Base-by-base conservation (phyloP, 2,888 invertebrate genomes). In the Leptinotarsa juncta region DNA sequence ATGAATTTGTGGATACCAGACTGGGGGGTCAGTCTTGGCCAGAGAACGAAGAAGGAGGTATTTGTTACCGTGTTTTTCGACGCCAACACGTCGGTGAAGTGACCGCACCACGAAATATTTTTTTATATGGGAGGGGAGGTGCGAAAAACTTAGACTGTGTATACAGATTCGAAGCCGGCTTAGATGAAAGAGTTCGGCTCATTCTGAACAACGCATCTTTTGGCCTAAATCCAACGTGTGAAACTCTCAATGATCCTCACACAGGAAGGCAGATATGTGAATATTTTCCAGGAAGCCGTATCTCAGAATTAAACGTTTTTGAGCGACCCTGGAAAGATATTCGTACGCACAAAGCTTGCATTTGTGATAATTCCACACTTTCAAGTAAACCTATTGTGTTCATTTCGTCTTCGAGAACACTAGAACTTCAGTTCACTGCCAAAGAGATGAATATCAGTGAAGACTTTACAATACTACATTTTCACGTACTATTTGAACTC, bases 61-160 rank as follows among this genome's bases (percentile, higher is more conserved):
- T 90, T 0, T 93, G 93, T 84, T 90, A 91, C 67, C 87, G 93
- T 65, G 86, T 93, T n/a, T 93, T 92, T 87, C 90, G 90, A 50
- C 92, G 92, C 81, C 89, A 90, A 18, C 91, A 91, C 76, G 89
- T 90, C 42, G 93, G 93, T 18, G 91, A 92, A 78, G 88, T 94
- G 48, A 90, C 90, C 70, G 92, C 93, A 2, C 93, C 93, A 0
- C 86, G 92, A 18, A 96, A 96, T 86, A 93, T 95, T 3, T 93
- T 96, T 85, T 91, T 96, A 83, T 96, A 93, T 85, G 96, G 96
- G 0, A 90, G 96, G 62, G 96, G 96, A 0, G 96, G 96, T 5
- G 92, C 94, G 50, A 91, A 90, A 77, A 93, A 93, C 79, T 87
- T 96, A 72, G 93, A 94, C 73, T 96, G 96, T 86, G 90, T 93